Evolutionary conservation across 2,113 vertebrate genomes (phyloP).

Genomic region (Myanophis thanlyinensis): DNA sequence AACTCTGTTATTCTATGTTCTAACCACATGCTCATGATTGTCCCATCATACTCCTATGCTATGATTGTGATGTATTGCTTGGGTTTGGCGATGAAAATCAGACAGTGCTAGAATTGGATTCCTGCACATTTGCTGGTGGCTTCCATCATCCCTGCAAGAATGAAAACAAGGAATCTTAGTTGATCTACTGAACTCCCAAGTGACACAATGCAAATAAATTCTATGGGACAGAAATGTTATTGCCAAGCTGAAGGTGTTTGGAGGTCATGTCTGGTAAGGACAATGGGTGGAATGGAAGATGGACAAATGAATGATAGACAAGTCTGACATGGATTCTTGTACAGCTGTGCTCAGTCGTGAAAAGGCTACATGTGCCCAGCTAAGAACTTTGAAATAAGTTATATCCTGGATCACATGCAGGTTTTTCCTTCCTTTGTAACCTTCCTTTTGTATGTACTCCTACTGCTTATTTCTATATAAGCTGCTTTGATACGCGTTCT

Average conservation of each 20-base stretch:
- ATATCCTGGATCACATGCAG: background rate
- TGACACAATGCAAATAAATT: background rate
- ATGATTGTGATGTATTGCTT: background rate
- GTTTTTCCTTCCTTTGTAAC: constrained; percentile 1
- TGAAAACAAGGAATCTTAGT: background rate
- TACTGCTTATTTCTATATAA: constrained; percentile 22
- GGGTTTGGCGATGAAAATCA: background rate
- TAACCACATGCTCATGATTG: background rate
- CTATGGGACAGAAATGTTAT: background rate
- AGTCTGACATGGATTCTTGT: background rate
- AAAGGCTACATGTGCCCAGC: background rate
- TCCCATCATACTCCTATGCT: background rate
- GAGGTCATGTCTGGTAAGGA: background rate
- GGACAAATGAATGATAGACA: background rate
- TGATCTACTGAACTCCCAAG: background rate
- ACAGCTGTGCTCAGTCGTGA: background rate
- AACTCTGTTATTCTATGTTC: background rate
- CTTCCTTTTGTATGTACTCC: constrained; percentile 20
- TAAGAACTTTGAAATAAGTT: background rate
- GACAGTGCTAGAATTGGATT: background rate
- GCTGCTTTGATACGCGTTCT: constrained; percentile 23
- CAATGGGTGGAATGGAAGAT: background rate
- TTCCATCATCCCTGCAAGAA: background rate
- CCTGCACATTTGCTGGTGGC: background rate
- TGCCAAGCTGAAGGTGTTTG: background rate